These are phyloP conservation scores for Ornithorhynchus anatinus DNA, from an alignment of 2,113 vertebrate genomes.

Conservation along the genomic window DNA sequence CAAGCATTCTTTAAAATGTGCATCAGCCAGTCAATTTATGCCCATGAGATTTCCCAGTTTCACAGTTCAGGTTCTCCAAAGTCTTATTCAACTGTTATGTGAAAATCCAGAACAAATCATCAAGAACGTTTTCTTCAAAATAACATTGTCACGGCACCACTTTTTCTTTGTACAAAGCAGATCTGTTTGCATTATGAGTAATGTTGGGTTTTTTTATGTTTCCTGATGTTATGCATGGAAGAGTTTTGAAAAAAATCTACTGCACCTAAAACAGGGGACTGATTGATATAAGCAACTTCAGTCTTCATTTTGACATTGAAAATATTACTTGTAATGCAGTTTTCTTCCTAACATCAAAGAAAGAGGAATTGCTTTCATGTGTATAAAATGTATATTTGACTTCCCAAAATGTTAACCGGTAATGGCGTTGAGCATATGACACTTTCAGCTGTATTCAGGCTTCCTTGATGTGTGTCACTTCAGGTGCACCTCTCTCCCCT, in stretches of 20 bases:
- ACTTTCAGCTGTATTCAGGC: conserved; percentile 78
- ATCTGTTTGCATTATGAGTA: conserved; percentile 76
- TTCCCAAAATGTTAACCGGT: conserved; percentile 80
- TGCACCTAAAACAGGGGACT: conserved; percentile 75
- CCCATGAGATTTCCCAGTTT: conserved; percentile 64
- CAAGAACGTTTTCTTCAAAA: conserved; percentile 43
- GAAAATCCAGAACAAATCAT: conserved; percentile 58
- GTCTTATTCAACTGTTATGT: conserved; percentile 37
- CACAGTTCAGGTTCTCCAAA: conserved; percentile 68
- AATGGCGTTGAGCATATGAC: conserved; percentile 78
- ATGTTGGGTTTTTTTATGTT: conserved; percentile 70
- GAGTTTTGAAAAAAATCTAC: conserved; percentile 72
- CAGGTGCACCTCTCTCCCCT: conserved; percentile 67
- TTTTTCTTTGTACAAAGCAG: conserved; percentile 73
- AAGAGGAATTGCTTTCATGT: conserved; percentile 70
- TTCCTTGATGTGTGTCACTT: conserved; percentile 66
- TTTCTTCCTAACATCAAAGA: conserved; percentile 75
- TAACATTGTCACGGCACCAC: conserved; percentile 51
- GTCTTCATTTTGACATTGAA: conserved; percentile 72
- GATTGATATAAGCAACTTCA: conserved; percentile 68
- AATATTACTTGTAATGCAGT: conserved; percentile 74
- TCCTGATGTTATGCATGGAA: conserved; percentile 86
- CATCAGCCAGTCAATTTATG: conserved; percentile 71
- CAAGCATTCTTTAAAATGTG: conserved; percentile 62
- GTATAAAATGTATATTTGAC: conserved; percentile 82